Evolutionary conservation across 2,113 vertebrate genomes (phyloP), one percentile per base, ranked within the genome.

Genomic region (Falco punctatus): DNA sequence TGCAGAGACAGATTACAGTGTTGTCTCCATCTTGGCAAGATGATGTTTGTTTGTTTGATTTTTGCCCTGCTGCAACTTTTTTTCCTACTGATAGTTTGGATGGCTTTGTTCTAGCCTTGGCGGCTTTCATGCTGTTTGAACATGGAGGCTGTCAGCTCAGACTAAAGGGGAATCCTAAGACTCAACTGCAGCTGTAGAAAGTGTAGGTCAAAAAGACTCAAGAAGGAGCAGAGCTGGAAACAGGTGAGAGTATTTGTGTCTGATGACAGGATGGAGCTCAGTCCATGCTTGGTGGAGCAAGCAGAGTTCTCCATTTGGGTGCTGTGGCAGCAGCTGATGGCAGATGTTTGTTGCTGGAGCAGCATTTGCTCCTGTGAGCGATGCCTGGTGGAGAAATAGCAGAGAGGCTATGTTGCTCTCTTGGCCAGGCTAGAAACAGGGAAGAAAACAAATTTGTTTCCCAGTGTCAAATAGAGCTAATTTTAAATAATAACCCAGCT

Each of bases 241-340:
- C 42, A 22, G 46, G 30, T 42, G 40, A 51, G 57, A 51, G 20
- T 33, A 8, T 57, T 26, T 66, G 26, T 6, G 28, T 46, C 9
- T 9, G 44, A 28, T 28, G 33, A 11, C 13, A 24, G 35, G 2
- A 1, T 17, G 27, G 84, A 51, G 57, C 57, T 46, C 7, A 2
- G 49, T 10, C 51, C 30, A 0, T 13, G 30, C 24, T 13, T 32
- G 54, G 61, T 6, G 6, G 38, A 28, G 33, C 48, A 32, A 19
- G 21, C 21, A 33, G 11, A 11, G 27, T 11, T 49, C 49, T 23
- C 42, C 0, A 3, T n/a, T 17, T 1, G 1, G 22, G 69, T 17
- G 38, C 64, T 11, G 28, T 13, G 58, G 49, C 46, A 28, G 57
- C 23, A 3, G 19, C 22, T 2, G 6, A 1, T 15, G 23, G 12